A percentile compares a stretch with the other conserved stretches of the same genome.
Conservation (phyloP, 2,113 vertebrate species). For the Chelonoidis abingdonii region DNA sequence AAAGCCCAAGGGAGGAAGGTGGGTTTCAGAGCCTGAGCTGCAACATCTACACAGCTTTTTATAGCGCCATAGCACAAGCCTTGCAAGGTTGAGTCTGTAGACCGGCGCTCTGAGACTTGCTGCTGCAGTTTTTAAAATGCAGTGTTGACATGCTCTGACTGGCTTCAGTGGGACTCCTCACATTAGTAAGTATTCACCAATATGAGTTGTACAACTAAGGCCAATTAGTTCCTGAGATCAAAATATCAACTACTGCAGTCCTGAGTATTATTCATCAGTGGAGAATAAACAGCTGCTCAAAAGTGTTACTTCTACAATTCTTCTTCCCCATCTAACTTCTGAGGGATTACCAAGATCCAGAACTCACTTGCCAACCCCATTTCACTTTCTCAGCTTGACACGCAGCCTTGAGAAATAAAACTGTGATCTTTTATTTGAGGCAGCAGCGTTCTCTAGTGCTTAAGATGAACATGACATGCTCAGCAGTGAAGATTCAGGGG, state of each 20-base stretch:
- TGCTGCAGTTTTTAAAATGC: background rate
- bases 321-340: background rate
- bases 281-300: background rate
- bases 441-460: background rate
- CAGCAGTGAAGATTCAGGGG: background rate
- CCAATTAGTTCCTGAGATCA: background rate
- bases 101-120: background rate
- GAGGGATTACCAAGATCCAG: background rate
- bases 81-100: background rate
- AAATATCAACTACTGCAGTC: background rate
- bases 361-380: background rate
- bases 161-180: background rate
- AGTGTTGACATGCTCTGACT: background rate
- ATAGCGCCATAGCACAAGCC: background rate
- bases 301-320: rapidly evolving
- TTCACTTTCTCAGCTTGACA: background rate
- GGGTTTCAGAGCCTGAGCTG: background rate
- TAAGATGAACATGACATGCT: background rate
- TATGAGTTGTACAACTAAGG: background rate
- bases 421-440: background rate
- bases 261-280: background rate
- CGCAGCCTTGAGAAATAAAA: background rate
- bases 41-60: background rate
- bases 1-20: background rate
- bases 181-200: background rate